These are phyloP conservation scores for Athalia cordata DNA, from an alignment of 2,888 invertebrate genomes.

Conservation along the genomic window DNA sequence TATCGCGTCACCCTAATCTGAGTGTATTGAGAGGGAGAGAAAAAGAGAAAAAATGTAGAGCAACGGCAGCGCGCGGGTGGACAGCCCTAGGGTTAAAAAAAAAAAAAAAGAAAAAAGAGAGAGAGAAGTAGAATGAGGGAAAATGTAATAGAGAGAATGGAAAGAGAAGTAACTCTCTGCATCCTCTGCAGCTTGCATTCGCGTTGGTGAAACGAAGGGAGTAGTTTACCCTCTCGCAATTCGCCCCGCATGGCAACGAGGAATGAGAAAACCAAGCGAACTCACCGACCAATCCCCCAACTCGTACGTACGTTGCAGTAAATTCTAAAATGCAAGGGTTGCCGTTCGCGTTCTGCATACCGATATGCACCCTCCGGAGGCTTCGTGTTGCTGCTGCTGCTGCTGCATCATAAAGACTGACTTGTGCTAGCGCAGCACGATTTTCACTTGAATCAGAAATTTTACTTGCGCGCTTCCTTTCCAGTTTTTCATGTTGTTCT, in stretches of 20 bases:
- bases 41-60: neutral
- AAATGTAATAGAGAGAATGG: neutral
- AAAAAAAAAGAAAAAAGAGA: neutral
- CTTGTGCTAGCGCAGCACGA: too few species aligned
- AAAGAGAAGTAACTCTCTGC: neutral
- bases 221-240: constrained; percentile 29
- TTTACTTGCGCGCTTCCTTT: too few species aligned
- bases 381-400: neutral
- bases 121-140: neutral
- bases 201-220: too few species aligned
- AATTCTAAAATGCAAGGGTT: constrained; percentile 64
- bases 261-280: constrained; percentile 41
- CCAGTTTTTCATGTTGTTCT: too few species aligned
- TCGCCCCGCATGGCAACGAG: constrained; percentile 55
- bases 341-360: constrained; percentile 60
- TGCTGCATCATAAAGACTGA: neutral
- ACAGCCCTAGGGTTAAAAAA: neutral
- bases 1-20: constrained; percentile 11
- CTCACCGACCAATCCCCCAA: constrained; percentile 8
- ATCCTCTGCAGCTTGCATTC: neutral
- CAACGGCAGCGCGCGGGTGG: neutral
- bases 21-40: neutral
- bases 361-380: constrained; percentile 45
- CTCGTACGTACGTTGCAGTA: constrained; percentile 46
- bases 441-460: too few species aligned